Conservation (phyloP, 2,113 vertebrate genomes). For the Muntiacus muntjak region DNA sequence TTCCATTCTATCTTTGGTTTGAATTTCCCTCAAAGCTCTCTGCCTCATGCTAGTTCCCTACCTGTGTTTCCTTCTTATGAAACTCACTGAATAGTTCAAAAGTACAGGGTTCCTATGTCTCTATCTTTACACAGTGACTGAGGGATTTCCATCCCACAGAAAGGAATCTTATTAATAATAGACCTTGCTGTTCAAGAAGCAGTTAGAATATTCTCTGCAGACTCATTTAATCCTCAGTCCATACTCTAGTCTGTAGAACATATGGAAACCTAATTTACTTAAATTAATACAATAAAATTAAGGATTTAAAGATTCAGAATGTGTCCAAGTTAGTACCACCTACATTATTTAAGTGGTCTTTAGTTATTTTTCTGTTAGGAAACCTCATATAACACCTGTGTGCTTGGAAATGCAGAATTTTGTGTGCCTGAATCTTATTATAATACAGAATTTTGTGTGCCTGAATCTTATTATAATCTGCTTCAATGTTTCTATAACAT, state of each 20-base stretch:
- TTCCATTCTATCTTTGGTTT: background rate
- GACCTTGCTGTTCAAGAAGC: background rate
- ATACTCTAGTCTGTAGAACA: background rate
- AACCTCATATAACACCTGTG: background rate
- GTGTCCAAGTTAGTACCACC: background rate
- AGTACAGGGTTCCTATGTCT: background rate
- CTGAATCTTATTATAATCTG: background rate
- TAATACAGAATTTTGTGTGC: background rate
- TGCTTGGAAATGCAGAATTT: background rate
- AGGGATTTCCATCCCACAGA: background rate
- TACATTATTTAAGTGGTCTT: background rate
- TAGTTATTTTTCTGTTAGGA: background rate
- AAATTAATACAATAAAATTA: conserved; percentile 1
- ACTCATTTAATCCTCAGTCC: background rate
- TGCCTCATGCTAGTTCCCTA: background rate
- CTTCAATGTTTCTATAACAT: background rate
- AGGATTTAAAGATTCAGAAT: conserved; percentile 7
- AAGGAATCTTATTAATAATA: background rate
- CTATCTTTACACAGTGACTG: background rate
- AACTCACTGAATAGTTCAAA: background rate
- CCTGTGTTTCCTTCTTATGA: background rate
- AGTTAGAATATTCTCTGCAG: conserved; percentile 26
- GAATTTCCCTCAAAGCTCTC: background rate
- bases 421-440: background rate
- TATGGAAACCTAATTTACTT: conserved; percentile 13